These are phyloP conservation scores for Corvus cornix DNA, from an alignment of 2,113 vertebrate species.

Conservation along the genomic window DNA sequence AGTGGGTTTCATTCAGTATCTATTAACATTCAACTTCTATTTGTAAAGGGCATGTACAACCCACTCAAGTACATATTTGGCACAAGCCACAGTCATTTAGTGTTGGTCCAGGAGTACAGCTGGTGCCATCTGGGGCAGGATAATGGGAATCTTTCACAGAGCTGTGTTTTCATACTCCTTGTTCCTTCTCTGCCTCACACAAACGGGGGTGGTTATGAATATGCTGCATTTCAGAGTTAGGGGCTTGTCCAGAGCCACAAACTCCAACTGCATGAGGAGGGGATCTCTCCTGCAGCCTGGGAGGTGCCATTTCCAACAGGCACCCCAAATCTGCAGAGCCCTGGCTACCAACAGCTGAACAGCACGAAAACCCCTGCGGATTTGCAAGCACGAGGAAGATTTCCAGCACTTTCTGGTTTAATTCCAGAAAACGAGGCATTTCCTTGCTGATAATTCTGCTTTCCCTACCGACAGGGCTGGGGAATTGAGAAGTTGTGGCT, in stretches of 20 bases:
- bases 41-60: constrained; percentile 62
- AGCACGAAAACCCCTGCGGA: accelerated
- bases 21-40: constrained; percentile 57
- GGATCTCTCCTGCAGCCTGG: not conserved
- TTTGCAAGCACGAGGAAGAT: not conserved
- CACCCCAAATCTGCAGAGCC: not conserved
- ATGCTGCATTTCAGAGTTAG: not conserved
- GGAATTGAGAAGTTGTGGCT: not conserved
- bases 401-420: not conserved
- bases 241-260: not conserved
- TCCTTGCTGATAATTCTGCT: not conserved
- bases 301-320: not conserved
- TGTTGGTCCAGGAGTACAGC: constrained; percentile 56
- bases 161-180: constrained; percentile 40
- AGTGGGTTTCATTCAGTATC: constrained; percentile 4
- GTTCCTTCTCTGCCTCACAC: not conserved
- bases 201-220: not conserved
- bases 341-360: not conserved
- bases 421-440: not conserved
- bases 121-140: constrained; percentile 61
- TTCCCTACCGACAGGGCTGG: not conserved
- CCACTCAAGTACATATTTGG: constrained; percentile 71
- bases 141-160: constrained; percentile 68
- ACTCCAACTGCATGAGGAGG: not conserved
- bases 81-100: constrained; percentile 37